Percentiles rank a stretch among this genome's conserved stretches.
Conservation (phyloP, 2,888 invertebrate genomes). For the Aleiodes testaceus region DNA sequence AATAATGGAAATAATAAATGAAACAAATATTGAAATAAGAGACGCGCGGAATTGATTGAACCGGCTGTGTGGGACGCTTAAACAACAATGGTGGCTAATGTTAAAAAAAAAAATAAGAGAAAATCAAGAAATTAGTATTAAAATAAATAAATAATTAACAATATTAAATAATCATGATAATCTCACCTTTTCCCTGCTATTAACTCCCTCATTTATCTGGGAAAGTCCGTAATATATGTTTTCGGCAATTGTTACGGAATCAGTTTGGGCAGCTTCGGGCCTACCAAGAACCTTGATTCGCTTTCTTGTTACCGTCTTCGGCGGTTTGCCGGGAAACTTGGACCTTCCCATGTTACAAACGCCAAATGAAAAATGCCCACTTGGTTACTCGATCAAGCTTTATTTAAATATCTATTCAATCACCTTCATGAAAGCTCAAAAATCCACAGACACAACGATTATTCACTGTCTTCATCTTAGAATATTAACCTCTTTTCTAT, state of each 20-base stretch:
- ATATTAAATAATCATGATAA: constrained; percentile 14
- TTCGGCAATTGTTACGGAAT: constrained; percentile 74
- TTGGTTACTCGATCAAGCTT: no score
- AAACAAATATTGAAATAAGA: constrained; percentile 23
- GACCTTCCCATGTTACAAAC: constrained; percentile 81
- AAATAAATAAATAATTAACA: neutral
- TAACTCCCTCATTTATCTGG: constrained; percentile 70
- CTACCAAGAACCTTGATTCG: constrained; percentile 86
- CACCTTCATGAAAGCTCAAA: constrained; percentile 59
- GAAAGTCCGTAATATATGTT: constrained; percentile 73
- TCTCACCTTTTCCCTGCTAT: constrained; percentile 71
- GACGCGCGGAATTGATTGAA: constrained; percentile 28
- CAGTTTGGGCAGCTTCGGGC: constrained; percentile 73
- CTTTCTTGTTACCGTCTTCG: constrained; percentile 89
- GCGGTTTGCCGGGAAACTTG: constrained; percentile 91
- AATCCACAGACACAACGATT: constrained; percentile 60
- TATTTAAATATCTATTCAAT: constrained; percentile 36
- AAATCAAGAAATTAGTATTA: constrained; percentile 4
- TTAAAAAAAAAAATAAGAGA: neutral
- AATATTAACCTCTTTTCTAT: constrained; percentile 7
- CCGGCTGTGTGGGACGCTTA: constrained; percentile 31
- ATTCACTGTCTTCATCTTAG: constrained; percentile 45
- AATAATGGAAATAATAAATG: constrained; percentile 25
- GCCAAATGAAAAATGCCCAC: constrained; percentile 52
- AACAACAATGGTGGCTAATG: constrained; percentile 6